These are phyloP conservation scores for Discoglossus pictus DNA, from an alignment of 2,797 vertebrate species.

Conservation along the genomic window DNA sequence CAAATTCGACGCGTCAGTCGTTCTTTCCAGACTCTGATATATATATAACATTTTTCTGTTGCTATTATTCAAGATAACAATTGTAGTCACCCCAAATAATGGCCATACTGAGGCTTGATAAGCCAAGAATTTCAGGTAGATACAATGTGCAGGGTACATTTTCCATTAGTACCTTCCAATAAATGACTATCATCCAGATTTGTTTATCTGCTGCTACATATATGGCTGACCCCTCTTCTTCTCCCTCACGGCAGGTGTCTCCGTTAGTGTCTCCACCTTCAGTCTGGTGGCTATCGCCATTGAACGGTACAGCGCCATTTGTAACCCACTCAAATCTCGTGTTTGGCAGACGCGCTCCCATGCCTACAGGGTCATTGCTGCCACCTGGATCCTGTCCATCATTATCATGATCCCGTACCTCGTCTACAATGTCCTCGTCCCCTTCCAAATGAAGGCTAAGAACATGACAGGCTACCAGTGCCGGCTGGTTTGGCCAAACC, in stretches of 20 bases:
- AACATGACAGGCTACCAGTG: slow-evolving; percentile 69
- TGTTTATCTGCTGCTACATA: too few relatives aligned
- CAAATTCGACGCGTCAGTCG: too few relatives aligned
- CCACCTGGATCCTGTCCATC: slow-evolving; percentile 86
- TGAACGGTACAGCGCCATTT: slow-evolving; percentile 95
- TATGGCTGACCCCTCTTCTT: too few relatives aligned
- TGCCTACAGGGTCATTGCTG: slow-evolving; percentile 85
- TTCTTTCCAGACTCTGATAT: too few relatives aligned
- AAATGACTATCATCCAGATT: too few relatives aligned
- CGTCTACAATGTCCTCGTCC: slow-evolving; percentile 76
- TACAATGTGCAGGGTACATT: too few relatives aligned
- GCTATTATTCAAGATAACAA: too few relatives aligned
- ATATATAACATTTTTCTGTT: too few relatives aligned
- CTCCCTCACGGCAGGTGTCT: slow-evolving; percentile 76
- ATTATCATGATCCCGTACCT: slow-evolving; percentile 92
- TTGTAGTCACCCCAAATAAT: too few relatives aligned
- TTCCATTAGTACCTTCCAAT: too few relatives aligned
- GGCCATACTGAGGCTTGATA: too few relatives aligned
- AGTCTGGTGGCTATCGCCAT: slow-evolving; percentile 94
- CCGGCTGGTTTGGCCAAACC: slow-evolving; percentile 79
- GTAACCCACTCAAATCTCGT: slow-evolving; percentile 89
- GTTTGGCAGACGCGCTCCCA: slow-evolving; percentile 97
- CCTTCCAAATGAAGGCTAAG: slow-evolving; percentile 41
- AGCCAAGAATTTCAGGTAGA: too few relatives aligned
- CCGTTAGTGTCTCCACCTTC: slow-evolving; percentile 94